phyloP scores from a whole-genome alignment of 2,797 vertebrate species.

The Thunnus albacares region DNA sequence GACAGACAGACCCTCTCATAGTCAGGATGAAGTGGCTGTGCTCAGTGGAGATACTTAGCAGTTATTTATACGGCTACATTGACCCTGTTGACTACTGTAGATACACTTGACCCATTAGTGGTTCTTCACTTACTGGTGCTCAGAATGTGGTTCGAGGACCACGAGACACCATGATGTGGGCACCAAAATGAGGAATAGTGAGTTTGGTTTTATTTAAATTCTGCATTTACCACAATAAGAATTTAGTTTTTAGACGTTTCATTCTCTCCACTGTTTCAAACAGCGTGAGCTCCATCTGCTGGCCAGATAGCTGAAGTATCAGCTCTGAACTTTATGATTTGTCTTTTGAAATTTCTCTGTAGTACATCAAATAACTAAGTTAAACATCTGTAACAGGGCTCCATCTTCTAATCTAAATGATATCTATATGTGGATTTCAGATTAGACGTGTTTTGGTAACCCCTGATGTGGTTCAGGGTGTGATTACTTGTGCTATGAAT shows the following conservation, averaged over 20 bases:
- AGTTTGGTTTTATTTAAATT: background rate
- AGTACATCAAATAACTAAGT: too few relatives aligned
- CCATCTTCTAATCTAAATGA: too few relatives aligned
- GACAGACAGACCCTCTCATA: background rate
- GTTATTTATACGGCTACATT: background rate
- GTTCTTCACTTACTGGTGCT: too few relatives aligned
- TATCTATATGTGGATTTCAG: too few relatives aligned
- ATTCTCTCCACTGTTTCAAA: background rate
- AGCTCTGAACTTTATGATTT: background rate
- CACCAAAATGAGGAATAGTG: background rate
- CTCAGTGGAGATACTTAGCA: background rate
- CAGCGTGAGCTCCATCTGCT: constrained; percentile 11
- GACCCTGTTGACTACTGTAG: constrained; percentile 24
- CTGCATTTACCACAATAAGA: background rate
- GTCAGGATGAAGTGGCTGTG: background rate
- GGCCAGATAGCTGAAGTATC: background rate
- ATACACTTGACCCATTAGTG: too few relatives aligned
- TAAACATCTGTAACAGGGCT: too few relatives aligned
- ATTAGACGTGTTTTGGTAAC: too few relatives aligned
- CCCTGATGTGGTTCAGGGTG: too few relatives aligned
- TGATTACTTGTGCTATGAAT: too few relatives aligned
- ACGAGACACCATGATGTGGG: background rate
- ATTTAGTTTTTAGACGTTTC: background rate
- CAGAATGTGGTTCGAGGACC: background rate
- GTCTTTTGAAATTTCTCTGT: background rate